These are phyloP conservation scores for Sitta europaea DNA, from an alignment of 2,113 vertebrate species.

Conservation along the genomic window DNA sequence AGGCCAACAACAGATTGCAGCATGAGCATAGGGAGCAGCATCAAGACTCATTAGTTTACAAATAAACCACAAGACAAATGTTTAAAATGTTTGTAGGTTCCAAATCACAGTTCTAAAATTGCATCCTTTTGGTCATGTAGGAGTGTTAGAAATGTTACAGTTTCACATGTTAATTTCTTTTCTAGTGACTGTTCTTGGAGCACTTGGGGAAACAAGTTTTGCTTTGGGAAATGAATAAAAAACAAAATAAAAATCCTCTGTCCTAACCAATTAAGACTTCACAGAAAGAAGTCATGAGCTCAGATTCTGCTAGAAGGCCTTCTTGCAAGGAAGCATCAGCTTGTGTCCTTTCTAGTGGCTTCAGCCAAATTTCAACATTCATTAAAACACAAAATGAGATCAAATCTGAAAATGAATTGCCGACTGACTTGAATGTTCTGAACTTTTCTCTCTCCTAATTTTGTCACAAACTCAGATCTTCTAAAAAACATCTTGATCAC, in stretches of 20 bases:
- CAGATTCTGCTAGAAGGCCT: slow-evolving; percentile 9
- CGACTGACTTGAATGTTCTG: background rate
- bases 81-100: slow-evolving; percentile 26
- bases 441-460: slow-evolving; percentile 15
- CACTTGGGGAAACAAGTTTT: background rate
- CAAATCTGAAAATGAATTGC: slow-evolving; percentile 24
- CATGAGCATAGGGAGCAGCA: slow-evolving; percentile 27
- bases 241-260: background rate
- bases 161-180: slow-evolving; percentile 38
- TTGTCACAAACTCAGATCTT: background rate
- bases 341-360: background rate
- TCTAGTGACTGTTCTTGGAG: slow-evolving; percentile 36
- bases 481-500: slow-evolving; percentile 1
- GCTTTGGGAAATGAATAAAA: background rate
- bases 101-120: slow-evolving; percentile 66
- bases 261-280: slow-evolving; percentile 50
- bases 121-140: slow-evolving; percentile 57
- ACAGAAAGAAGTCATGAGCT: background rate
- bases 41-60: slow-evolving; percentile 56
- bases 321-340: background rate
- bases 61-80: slow-evolving; percentile 40
- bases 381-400: slow-evolving; percentile 27
- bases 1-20: slow-evolving; percentile 46
- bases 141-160: slow-evolving; percentile 48
- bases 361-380: slow-evolving; percentile 8